Evolutionary conservation across 2,113 vertebrate genomes (phyloP).

Genomic region (Zosterops hypoxanthus): DNA sequence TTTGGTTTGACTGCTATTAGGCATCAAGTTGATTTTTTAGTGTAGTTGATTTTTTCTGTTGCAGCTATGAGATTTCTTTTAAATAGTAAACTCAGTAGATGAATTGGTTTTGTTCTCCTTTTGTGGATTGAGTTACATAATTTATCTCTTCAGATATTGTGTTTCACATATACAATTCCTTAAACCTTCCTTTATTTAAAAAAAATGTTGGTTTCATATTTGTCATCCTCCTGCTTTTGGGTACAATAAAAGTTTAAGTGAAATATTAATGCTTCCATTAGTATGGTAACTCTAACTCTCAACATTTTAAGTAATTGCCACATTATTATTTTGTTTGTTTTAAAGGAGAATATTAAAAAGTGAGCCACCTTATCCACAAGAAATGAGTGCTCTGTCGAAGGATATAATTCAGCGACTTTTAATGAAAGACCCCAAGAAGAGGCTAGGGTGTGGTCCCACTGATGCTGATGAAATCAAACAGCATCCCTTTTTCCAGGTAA

Average conservation of each 20-base stretch:
- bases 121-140: background rate
- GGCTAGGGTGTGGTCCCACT: slow-evolving; percentile 87
- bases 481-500: slow-evolving; percentile 96
- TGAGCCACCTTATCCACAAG: slow-evolving; percentile 93
- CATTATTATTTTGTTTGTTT: slow-evolving; percentile 6
- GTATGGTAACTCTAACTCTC: background rate
- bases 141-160: background rate
- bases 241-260: background rate
- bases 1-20: background rate
- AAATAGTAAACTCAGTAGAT: background rate
- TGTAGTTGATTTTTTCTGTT: background rate
- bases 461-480: slow-evolving; percentile 91
- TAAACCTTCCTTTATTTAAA: background rate
- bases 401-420: slow-evolving; percentile 91
- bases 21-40: background rate
- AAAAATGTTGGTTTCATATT: background rate
- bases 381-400: slow-evolving; percentile 89
- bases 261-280: background rate
- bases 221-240: background rate
- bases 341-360: slow-evolving; percentile 95
- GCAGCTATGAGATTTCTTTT: background rate
- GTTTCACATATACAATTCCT: background rate
- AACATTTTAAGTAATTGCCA: background rate
- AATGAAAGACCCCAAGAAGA: slow-evolving; percentile 93
- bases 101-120: background rate